Evolutionary conservation across 2,797 vertebrate genomes (phyloP), one percentile per base, ranked within the genome.

Genomic region (Dryobates pubescens): DNA sequence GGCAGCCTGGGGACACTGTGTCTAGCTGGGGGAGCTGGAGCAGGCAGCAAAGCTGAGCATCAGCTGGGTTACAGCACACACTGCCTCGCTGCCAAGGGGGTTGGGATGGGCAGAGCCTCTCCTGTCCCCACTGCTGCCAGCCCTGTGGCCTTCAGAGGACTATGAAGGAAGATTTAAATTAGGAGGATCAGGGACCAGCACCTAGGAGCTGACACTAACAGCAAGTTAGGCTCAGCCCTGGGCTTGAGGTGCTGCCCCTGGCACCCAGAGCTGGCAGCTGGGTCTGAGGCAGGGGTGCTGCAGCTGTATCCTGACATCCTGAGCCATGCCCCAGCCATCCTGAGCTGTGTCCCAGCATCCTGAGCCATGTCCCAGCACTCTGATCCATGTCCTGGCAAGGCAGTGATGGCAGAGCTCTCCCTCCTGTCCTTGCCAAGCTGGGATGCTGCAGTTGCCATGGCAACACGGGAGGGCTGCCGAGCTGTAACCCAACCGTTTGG

Each of bases 401-500:
- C 5, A 1, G 11, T 0, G 57, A 79, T 71, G 59, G 34, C 3
- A 8, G 69, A 93, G 75, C 54, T 56, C 58, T 79, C 58, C 78
- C 62, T 79, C 58, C 78, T 4, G 3, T 65, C 88, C 85, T 73
- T 63, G 82, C 76, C 10, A 45, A 38, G 88, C 91, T 38, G 86
- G 94, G 94, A 94, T 94, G 86, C 90, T 84, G 81, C 81, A 1
- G 90, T 94, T 84, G 88, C n/a, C 94, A 84, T 90, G 92, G 71
- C 83, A 92, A 96, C 70, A 0, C 0, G 2, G 57, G 92, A 92
- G 83, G 67, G 77, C 73, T 71, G 59, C 2, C 0, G 5, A 82
- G 89, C 69, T 2, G 1, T 23, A 69, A 41, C 74, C 43, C 61
- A 41, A 5, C 7, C 2, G 2, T 49, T 3, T 0, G 14, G 43